Base-by-base conservation (phyloP, 1,140 invertebrate species). In the Calosoma granatense region DNA sequence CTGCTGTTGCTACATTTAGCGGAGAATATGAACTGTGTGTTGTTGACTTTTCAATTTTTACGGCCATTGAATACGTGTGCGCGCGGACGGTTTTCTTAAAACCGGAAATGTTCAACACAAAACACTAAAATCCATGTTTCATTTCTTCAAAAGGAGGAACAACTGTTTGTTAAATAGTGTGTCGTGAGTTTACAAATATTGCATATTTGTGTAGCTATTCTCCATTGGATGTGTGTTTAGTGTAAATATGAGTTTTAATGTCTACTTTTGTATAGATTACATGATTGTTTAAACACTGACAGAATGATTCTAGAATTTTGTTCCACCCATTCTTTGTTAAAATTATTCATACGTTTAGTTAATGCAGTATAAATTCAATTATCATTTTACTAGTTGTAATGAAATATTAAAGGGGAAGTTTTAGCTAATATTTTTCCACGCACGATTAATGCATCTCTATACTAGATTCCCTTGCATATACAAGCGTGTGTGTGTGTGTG, bases 41-140 rank as follows among this genome's bases (percentile, higher is more conserved):
- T 47, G 41, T 47, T 47, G 41, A 47, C 41, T 47, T 47, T 47
- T 47, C 9, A 47, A 47, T 47, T 47, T 47, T 17, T 47, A 11
- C 41, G 41, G 6, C 41, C 15, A 12, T 47, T 47, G 6, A 12
- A 47, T 30, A 14, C 14, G 26, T 30, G 26, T 30, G 26, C 41
- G 17, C 41, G 17, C 6, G n/a, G n/a, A n/a, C 6, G 6, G 9
- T 11, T 47, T 47, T 47, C 41, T 47, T 6, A 47, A 47, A 6
- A 47, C 41, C 41, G 41, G 41, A 47, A 47, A 47, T 47, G 41
- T 47, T 17, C 4, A 11, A 6, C 6, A 30, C 26, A 30, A 6
- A 30, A n/a, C n/a, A 4, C 4, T 30, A 30, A 4, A 30, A 6
- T 30, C 4, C 14, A 30, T 30, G 14, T 30, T 30, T 30, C 4